These are phyloP conservation scores for Rhinolophus sinicus DNA, from an alignment of 2,113 vertebrate species.

Conservation along the genomic window DNA sequence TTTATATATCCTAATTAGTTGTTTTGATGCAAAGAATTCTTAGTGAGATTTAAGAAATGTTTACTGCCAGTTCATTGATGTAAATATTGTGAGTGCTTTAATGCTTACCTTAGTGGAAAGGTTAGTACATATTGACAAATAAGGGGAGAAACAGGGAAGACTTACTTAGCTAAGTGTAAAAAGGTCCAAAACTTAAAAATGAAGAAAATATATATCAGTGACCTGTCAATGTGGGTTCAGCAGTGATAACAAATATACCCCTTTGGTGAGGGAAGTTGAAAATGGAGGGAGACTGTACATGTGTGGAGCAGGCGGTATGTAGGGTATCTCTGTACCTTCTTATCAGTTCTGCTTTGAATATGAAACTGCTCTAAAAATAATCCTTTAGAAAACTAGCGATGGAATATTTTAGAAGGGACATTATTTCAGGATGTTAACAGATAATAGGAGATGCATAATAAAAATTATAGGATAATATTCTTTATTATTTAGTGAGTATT, in stretches of 20 bases:
- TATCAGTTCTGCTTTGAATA: not conserved
- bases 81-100: not conserved
- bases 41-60: not conserved
- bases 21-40: not conserved
- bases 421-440: not conserved
- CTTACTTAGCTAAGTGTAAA: not conserved
- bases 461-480: not conserved
- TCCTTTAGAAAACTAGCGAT: not conserved
- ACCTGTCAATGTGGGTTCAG: not conserved
- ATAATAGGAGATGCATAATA: not conserved
- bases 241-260: not conserved
- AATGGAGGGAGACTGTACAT: not conserved
- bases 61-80: not conserved
- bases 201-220: not conserved
- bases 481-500: not conserved
- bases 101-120: not conserved
- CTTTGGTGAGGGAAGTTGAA: not conserved
- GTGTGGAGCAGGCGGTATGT: not conserved
- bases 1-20: not conserved
- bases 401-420: not conserved
- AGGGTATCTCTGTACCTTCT: not conserved
- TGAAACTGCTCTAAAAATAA: not conserved
- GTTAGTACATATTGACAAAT: not conserved
- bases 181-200: not conserved
- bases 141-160: not conserved